Evolutionary conservation across 1,140 invertebrate species (phyloP), one percentile per base, ranked within the genome.

Genomic region (Carcinoscorpius rotundicauda): DNA sequence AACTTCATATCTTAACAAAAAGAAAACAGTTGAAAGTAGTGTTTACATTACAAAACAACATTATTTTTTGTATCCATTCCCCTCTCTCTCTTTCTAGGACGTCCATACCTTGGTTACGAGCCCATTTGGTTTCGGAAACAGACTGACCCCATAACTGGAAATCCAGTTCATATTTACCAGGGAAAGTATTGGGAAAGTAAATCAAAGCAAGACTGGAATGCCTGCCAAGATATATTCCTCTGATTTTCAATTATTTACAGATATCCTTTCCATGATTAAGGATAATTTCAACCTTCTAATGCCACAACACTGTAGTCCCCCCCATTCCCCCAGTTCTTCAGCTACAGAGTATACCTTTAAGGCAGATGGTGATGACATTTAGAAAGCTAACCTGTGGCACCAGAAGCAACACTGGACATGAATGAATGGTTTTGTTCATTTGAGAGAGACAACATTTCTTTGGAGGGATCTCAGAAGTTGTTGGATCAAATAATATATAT

Each of bases 101-200:
- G 82, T 72, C 84, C 88, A 48, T 87, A 85, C 72, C 81, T 84
- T 52, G 78, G 80, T n/a, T 91, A 93, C 68, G 82, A 87, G 71
- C 92, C 97, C 5, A 75, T 87, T 55, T 99, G 97, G 97, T 99
- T 99, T 78, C 83, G 80, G 66, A 88, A 91, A 73, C 82, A 87
- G 69, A 84, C 86, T 69, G 91, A 94, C 76, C 82, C 84, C 52
- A 82, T 82, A 52, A 91, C 89, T 59, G 89, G 89, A 56, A 85
- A 85, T 70, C 81, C 89, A 65, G 86, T 91, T 65, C 92, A 97
- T 74, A 79, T 89, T 60, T 97, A 86, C 78, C 91, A 84, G 67
- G 86, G 87, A 65, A 84, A 86, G 70, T 99, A 99, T 80, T 99
- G 97, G 97, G 81, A 89, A 63, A 86, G 84, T 75, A 99, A 99